These are phyloP conservation scores for Philopotamus ludificatus DNA, from an alignment of 1,140 invertebrate species.

Conservation along the genomic window DNA sequence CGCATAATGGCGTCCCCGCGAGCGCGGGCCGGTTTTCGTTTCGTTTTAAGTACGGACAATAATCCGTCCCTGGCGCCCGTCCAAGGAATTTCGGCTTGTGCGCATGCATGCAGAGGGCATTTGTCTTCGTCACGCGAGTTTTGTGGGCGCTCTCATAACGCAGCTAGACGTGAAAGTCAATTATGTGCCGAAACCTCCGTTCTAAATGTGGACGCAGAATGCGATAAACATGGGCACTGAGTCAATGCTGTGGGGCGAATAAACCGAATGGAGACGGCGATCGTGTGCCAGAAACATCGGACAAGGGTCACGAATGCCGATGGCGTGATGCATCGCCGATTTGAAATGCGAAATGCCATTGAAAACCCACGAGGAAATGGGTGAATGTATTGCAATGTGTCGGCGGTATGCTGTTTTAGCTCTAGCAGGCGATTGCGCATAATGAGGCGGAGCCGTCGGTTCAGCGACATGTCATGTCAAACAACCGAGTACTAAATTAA, in stretches of 20 bases:
- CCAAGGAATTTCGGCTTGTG: conserved; percentile 21
- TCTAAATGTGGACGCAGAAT: neutral
- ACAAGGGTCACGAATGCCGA: too few species aligned
- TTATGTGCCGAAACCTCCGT: neutral
- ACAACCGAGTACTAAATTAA: too few species aligned
- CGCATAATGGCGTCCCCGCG: neutral
- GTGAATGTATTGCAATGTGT: too few species aligned
- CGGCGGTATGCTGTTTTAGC: too few species aligned
- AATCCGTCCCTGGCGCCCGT: conserved; percentile 14
- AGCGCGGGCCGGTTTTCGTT: conserved; percentile 11
- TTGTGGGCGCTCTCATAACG: neutral
- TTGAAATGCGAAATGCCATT: too few species aligned
- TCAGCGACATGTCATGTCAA: too few species aligned
- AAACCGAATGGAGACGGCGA: too few species aligned
- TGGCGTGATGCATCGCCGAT: too few species aligned
- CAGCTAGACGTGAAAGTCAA: conserved; percentile 10
- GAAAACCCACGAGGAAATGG: too few species aligned
- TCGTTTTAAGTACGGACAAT: conserved; percentile 1
- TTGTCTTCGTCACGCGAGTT: conserved; percentile 1
- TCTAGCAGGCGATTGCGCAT: too few species aligned
- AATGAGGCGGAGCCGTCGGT: too few species aligned
- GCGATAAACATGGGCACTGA: neutral
- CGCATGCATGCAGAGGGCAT: neutral
- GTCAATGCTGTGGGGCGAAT: neutral
- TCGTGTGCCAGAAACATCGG: too few species aligned